Evolutionary conservation across 2,797 vertebrate species (phyloP).

Genomic region (Chloroceryle inda): DNA sequence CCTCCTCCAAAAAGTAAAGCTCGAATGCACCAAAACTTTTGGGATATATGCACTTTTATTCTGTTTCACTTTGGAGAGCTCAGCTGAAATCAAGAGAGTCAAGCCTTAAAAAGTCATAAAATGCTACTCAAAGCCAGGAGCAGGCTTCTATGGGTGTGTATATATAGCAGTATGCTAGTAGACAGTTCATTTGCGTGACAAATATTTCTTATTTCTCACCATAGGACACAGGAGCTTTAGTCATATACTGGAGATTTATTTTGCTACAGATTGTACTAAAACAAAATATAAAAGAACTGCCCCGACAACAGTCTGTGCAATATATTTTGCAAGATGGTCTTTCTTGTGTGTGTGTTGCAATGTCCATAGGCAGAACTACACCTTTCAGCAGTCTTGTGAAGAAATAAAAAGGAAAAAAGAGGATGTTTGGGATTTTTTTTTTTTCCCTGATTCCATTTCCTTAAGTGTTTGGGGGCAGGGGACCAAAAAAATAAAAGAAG

Average conservation of each 20-base stretch:
- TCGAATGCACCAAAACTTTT: neutral
- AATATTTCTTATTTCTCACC: neutral
- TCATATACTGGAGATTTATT: neutral
- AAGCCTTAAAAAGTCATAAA: neutral
- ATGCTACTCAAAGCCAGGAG: neutral
- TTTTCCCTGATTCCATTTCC: neutral
- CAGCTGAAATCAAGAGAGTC: neutral
- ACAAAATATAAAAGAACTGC: neutral
- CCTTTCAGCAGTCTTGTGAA: neutral
- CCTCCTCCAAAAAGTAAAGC: neutral
- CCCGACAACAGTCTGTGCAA: neutral
- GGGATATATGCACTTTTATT: neutral
- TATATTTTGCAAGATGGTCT: neutral
- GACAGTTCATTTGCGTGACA: neutral
- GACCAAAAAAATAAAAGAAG: too few species aligned
- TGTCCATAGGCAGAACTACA: neutral
- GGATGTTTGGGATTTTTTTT: rapidly evolving
- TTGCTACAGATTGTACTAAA: neutral
- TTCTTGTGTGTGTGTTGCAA: neutral
- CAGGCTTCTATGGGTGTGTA: too few species aligned
- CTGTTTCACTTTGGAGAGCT: neutral
- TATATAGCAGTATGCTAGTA: too few species aligned
- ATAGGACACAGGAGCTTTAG: neutral
- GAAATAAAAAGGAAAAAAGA: neutral
- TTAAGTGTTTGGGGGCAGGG: neutral